phyloP scores from a whole-genome alignment of 2,113 vertebrate species.

The Nycticorax nycticorax region DNA sequence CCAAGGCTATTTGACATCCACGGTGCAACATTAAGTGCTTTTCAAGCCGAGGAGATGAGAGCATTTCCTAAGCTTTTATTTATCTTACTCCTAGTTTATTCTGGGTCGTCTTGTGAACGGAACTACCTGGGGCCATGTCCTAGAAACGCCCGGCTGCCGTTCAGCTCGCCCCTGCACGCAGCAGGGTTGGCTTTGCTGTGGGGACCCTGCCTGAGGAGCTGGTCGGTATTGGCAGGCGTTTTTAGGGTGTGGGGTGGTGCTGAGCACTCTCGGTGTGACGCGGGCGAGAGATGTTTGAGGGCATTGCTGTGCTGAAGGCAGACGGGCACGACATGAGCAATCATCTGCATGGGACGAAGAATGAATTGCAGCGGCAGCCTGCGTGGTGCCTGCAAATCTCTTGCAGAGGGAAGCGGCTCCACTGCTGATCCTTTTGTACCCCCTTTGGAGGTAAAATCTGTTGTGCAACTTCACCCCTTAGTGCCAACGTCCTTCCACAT shows the following conservation, averaged over 20 bases:
- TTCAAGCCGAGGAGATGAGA: not conserved
- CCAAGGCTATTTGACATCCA: not conserved
- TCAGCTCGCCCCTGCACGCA: not conserved
- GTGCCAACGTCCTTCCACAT: not conserved
- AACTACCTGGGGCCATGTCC: not conserved
- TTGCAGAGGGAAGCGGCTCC: not conserved
- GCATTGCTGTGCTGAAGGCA: not conserved
- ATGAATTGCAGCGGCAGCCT: not conserved
- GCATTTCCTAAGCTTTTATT: not conserved
- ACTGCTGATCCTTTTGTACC: not conserved
- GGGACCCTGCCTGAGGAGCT: not conserved
- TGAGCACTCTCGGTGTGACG: not conserved
- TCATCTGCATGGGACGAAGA: rapidly evolving
- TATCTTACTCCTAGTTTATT: not conserved
- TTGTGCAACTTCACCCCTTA: not conserved
- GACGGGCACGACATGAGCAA: not conserved
- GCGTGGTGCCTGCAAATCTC: not conserved
- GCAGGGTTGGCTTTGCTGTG: not conserved
- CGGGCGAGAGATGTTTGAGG: not conserved
- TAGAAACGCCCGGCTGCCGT: not conserved
- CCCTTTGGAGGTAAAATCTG: not conserved
- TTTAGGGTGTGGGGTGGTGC: not conserved
- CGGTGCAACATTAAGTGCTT: not conserved
- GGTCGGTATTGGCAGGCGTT: not conserved
- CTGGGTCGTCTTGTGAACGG: rapidly evolving